Evolutionary conservation across 2,797 vertebrate genomes (phyloP).

Genomic region (Acropternis orthonyx): DNA sequence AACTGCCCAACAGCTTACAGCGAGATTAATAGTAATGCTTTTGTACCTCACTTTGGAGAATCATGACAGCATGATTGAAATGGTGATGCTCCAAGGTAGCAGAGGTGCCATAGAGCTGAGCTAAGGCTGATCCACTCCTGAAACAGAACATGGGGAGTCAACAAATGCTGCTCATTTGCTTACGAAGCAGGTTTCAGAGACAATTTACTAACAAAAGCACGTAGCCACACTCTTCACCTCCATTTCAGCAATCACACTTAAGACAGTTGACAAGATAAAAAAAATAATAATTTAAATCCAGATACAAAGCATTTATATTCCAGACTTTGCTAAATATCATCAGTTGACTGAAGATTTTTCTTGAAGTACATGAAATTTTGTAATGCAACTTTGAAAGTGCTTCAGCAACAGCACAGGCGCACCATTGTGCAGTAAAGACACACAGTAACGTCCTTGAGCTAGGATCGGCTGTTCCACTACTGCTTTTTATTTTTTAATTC

Average conservation of each 20-base stretch:
- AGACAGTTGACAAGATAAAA: background rate
- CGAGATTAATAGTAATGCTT: slow-evolving; percentile 28
- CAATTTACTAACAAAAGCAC: background rate
- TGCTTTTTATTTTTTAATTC: background rate
- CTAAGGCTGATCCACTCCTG: slow-evolving; percentile 96
- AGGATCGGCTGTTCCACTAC: background rate
- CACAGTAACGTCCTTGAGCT: background rate
- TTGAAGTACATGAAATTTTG: background rate
- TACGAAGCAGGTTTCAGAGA: background rate
- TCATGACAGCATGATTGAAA: slow-evolving; percentile 99
- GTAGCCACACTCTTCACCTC: background rate
- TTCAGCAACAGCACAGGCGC: background rate
- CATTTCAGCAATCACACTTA: background rate
- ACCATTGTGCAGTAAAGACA: background rate
- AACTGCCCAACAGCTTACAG: slow-evolving; percentile 12
- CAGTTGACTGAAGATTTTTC: background rate
- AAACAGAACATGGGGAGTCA: slow-evolving; percentile 35
- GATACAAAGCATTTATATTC: background rate
- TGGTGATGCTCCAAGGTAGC: slow-evolving; percentile 98
- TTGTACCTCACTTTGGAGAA: slow-evolving; percentile 97
- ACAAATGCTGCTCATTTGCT: background rate
- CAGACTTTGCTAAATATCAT: background rate
- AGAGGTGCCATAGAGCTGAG: slow-evolving; percentile 96
- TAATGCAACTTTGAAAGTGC: background rate
- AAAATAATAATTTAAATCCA: background rate